Evolutionary conservation across 2,888 invertebrate genomes (phyloP), one percentile per base, ranked within the genome.

Genomic region (Cyclophora punctaria): DNA sequence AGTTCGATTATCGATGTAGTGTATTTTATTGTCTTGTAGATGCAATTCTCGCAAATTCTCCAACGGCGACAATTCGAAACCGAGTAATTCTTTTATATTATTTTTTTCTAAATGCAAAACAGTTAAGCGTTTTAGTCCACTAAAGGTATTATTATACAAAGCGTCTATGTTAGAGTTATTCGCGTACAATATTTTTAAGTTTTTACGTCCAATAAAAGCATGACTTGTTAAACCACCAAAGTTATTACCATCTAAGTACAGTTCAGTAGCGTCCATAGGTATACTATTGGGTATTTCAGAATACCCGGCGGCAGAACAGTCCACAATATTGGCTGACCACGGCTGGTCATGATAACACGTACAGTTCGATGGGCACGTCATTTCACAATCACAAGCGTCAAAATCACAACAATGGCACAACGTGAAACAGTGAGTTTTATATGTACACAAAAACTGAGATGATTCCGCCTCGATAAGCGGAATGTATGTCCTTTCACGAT

Each of bases 351-450:
- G 96, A 89, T 96, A 98, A 77, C 98, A 98, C 54, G 95, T 95
- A 89, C 98, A 98, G 79, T 96, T 96, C 45, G 91, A 91, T 46
- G 98, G 98, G 78, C 98, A 98, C 62, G 95, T 96, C 95, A 97
- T 97, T 89, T 97, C 96, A 89, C 98, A 98, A 86, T 98, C 98
- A 89, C 98, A 98, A 48, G 96, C 96, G 80, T 97, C 97, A 83
- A 96, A 98, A 80, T 97, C 97, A 85, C 98, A 98, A 88, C 98
- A 98, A 76, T 96, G 96, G 75, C 98, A 98, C 58, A 96, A 90
- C 7, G 97, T 95, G 80, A 97, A 97, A 86, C 98, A 98, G 80
- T 97, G 96, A 43, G 95, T 94, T 83, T 94, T 94, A 85, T 98
- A 98, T 57, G 94, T 93, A 89, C 97, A 98, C 66, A 97, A 90